phyloP scores from a whole-genome alignment of 1,140 invertebrate species.

The Drosophila kanapiae region DNA sequence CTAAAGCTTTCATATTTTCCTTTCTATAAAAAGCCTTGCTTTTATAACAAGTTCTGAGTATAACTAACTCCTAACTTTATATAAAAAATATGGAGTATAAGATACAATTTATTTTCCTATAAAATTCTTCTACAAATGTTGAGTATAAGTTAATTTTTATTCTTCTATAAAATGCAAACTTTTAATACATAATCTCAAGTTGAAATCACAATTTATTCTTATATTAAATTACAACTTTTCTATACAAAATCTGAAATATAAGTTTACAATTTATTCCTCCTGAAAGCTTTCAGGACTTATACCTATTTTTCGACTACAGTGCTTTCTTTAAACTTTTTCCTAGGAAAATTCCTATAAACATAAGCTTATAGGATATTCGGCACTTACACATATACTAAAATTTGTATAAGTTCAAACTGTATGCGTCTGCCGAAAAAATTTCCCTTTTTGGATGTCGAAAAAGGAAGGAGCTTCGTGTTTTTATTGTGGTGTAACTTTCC shows the following conservation, averaged over 20 bases:
- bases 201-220: neutral
- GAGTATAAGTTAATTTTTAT: too few species aligned
- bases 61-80: too few species aligned
- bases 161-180: too few species aligned
- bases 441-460: too few species aligned
- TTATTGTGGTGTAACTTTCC: too few species aligned
- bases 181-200: neutral
- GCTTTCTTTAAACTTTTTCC: neutral
- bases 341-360: neutral
- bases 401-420: neutral
- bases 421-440: neutral
- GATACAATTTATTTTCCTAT: too few species aligned
- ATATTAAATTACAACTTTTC: neutral
- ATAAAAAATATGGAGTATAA: too few species aligned
- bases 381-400: neutral
- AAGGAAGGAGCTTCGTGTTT: too few species aligned
- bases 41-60: too few species aligned
- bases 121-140: too few species aligned
- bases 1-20: too few species aligned
- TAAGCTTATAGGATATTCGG: neutral
- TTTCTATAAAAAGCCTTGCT: neutral
- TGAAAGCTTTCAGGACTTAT: conserved; percentile 8
- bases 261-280: neutral
- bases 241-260: neutral
- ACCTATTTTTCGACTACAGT: neutral